Percentiles rank a stretch among this genome's conserved stretches.
These are phyloP conservation scores for Trinorchestia longiramus DNA, from an alignment of 1,140 invertebrate genomes.

Conservation along the genomic window DNA sequence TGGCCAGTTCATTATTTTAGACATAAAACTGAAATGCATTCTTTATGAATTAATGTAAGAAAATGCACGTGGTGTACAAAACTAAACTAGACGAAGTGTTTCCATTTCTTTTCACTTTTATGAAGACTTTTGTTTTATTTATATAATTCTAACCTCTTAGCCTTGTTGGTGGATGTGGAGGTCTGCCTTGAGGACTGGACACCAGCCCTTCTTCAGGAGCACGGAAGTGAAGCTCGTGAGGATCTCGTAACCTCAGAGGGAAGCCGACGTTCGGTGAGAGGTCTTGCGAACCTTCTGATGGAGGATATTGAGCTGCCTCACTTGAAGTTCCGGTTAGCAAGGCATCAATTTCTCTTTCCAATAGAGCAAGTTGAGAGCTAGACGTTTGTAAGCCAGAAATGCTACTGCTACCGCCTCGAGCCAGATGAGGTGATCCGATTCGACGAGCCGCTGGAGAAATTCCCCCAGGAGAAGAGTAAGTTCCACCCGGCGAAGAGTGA, in stretches of 20 bases:
- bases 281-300: background rate
- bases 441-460: constrained; percentile 57
- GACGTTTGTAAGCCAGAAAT: constrained; percentile 54
- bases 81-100: background rate
- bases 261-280: background rate
- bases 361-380: constrained; percentile 61
- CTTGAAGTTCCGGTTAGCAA: constrained; percentile 68
- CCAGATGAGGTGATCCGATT: constrained; percentile 59
- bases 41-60: background rate
- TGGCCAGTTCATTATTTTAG: background rate
- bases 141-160: constrained; percentile 15
- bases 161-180: constrained; percentile 31
- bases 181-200: background rate
- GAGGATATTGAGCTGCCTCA: background rate
- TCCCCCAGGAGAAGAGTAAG: constrained; percentile 63
- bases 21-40: background rate
- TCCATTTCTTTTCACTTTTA: background rate
- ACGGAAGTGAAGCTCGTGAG: background rate
- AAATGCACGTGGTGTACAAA: background rate
- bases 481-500: constrained; percentile 62
- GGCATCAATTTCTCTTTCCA: constrained; percentile 70
- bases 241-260: background rate
- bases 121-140: background rate
- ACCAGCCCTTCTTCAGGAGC: background rate
- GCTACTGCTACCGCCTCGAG: constrained; percentile 56